Conservation (phyloP, 1,140 invertebrate species). For the Papilio dardanus region DNA sequence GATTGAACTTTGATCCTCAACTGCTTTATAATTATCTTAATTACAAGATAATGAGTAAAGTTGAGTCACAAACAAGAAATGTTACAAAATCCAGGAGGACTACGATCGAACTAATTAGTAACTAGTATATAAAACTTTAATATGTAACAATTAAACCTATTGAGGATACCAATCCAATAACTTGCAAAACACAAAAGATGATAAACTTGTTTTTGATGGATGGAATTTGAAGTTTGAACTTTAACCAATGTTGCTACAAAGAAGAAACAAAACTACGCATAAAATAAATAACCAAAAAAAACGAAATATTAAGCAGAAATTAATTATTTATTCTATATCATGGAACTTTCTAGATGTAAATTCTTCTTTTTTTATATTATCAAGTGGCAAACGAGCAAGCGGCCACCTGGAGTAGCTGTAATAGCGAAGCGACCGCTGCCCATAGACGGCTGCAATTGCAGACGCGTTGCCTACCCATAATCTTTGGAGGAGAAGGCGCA, state of each 20-base stretch:
- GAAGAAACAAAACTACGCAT: not conserved
- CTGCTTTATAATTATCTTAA: slow-evolving; percentile 15
- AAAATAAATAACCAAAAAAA: too few relatives aligned
- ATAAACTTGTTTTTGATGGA: slow-evolving; percentile 9
- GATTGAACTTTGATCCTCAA: slow-evolving; percentile 25
- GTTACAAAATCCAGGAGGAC: not conserved
- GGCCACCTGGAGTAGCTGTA: too few relatives aligned
- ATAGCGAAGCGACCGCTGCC: too few relatives aligned
- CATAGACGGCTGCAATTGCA: too few relatives aligned
- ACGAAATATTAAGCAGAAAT: too few relatives aligned
- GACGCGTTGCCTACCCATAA: too few relatives aligned
- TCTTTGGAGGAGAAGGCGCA: too few relatives aligned
- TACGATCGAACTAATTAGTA: not conserved
- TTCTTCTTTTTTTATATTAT: too few relatives aligned
- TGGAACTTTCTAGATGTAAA: too few relatives aligned
- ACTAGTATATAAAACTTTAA: not conserved
- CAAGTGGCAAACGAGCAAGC: too few relatives aligned
- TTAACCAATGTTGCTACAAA: not conserved
- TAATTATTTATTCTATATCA: too few relatives aligned
- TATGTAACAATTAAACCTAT: not conserved
- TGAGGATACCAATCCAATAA: not conserved
- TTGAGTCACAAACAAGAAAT: not conserved
- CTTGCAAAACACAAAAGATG: not conserved
- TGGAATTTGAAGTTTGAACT: slow-evolving; percentile 2
- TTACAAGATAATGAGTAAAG: not conserved